Evolutionary conservation across 2,113 vertebrate genomes (phyloP).

Genomic region (Onychostruthus taczanowskii): DNA sequence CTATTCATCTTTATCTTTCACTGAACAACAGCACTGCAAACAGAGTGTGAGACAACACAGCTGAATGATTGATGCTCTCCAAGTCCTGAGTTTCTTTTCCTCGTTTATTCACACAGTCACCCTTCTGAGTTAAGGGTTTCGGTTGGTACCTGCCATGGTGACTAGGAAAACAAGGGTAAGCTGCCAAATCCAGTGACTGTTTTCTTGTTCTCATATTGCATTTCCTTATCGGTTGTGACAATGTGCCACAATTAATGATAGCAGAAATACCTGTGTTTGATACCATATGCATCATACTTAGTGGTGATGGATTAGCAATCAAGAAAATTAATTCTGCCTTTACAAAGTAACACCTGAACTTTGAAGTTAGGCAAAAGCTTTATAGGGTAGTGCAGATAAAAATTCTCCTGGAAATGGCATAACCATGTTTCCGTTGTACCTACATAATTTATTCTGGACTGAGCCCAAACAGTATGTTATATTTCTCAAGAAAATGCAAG

Average conservation of each 20-base stretch:
- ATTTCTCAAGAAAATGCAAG: background rate
- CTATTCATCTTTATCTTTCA: constrained; percentile 68
- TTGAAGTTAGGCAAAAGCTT: constrained; percentile 66
- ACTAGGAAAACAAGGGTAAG: constrained; percentile 59
- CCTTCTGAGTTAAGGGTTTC: constrained; percentile 22
- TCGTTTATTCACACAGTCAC: background rate
- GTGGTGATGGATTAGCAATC: constrained; percentile 80
- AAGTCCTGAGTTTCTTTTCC: background rate
- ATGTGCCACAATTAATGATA: constrained; percentile 80
- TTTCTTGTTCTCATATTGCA: constrained; percentile 67
- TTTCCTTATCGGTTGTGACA: constrained; percentile 79
- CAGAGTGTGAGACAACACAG: constrained; percentile 45
- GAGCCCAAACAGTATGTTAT: background rate
- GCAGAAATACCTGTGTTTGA: constrained; percentile 75
- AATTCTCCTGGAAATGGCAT: constrained; percentile 55
- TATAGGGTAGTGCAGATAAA: constrained; percentile 33
- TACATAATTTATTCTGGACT: constrained; percentile 19
- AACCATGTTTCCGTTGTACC: background rate
- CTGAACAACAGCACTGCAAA: constrained; percentile 65
- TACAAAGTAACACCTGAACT: constrained; percentile 75
- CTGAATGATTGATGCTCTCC: constrained; percentile 64
- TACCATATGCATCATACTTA: constrained; percentile 79
- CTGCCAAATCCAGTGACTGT: constrained; percentile 59
- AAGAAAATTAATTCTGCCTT: constrained; percentile 79
- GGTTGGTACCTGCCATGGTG: constrained; percentile 42